Evolutionary conservation across 2,797 vertebrate genomes (phyloP).

Genomic region (Sebastes umbrosus): DNA sequence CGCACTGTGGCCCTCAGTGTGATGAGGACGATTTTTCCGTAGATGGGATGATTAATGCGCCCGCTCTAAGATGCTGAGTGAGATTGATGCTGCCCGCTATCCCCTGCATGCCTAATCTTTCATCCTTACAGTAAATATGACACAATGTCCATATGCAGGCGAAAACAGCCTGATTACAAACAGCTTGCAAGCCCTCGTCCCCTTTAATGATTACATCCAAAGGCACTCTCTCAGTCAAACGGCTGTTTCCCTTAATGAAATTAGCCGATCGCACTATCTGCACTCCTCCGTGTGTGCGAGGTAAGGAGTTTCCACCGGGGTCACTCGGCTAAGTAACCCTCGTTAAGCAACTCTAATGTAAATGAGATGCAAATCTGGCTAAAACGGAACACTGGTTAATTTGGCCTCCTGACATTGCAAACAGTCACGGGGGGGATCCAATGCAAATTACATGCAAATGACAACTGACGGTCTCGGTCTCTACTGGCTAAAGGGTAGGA

Average conservation of each 20-base stretch:
- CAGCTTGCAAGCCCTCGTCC: slow-evolving; percentile 74
- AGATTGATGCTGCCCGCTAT: slow-evolving; percentile 76
- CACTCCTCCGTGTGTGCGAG: slow-evolving; percentile 28
- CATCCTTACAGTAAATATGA: slow-evolving; percentile 84
- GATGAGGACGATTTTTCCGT: slow-evolving; percentile 71
- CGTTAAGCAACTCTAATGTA: slow-evolving; percentile 81
- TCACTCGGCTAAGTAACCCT: slow-evolving; percentile 80
- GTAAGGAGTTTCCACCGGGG: slow-evolving; percentile 68
- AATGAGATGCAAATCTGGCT: slow-evolving; percentile 83
- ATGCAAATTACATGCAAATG: slow-evolving; percentile 87
- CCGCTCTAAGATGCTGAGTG: slow-evolving; percentile 75
- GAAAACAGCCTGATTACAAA: slow-evolving; percentile 73
- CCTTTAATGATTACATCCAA: slow-evolving; percentile 78
- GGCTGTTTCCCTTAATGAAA: slow-evolving; percentile 75
- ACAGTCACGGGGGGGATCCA: slow-evolving; percentile 71
- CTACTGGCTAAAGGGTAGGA: slow-evolving; percentile 55
- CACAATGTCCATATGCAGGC: slow-evolving; percentile 75
- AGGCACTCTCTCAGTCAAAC: slow-evolving; percentile 65
- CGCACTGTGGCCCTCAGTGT: slow-evolving; percentile 44
- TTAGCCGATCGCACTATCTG: slow-evolving; percentile 64
- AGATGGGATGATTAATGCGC: slow-evolving; percentile 80
- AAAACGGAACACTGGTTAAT: slow-evolving; percentile 85
- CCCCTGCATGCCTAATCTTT: slow-evolving; percentile 77
- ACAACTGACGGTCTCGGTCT: slow-evolving; percentile 67
- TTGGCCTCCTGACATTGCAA: slow-evolving; percentile 85